Conservation (phyloP, 2,888 invertebrate species). For the Gasteruption jaculator region DNA sequence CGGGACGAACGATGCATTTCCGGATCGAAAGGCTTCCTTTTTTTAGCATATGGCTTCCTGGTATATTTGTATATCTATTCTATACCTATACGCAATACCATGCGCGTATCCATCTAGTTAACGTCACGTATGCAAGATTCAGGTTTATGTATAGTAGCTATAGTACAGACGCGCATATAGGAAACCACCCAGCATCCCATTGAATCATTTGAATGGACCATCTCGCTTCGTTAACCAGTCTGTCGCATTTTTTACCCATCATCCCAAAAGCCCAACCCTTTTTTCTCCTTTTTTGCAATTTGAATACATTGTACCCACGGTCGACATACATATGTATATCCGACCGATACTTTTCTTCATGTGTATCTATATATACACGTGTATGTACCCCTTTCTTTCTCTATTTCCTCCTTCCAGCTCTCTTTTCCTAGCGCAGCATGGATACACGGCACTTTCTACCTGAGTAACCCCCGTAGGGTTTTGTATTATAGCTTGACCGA, state of each 20-base stretch:
- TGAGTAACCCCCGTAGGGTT: conserved; percentile 39
- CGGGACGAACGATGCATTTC: too few species aligned
- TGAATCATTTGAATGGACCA: conserved; percentile 49
- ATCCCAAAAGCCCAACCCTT: conserved; percentile 46
- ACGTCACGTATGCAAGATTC: not conserved
- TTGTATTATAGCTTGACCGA: conserved; percentile 49
- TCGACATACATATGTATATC: conserved; percentile 51
- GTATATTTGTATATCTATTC: too few species aligned
- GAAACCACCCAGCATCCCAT: conserved; percentile 46
- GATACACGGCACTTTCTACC: conserved; percentile 43
- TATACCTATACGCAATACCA: too few species aligned
- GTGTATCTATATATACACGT: conserved; percentile 3
- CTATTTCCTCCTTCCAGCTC: conserved; percentile 13
- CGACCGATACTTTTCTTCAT: conserved; percentile 40
- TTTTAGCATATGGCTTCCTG: conserved; percentile 11
- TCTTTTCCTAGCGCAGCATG: conserved; percentile 16
- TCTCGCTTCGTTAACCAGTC: conserved; percentile 53
- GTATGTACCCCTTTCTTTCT: conserved; percentile 12
- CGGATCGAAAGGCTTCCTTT: too few species aligned
- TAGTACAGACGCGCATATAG: conserved; percentile 10
- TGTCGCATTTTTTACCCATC: conserved; percentile 51
- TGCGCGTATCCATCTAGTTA: conserved; percentile 15
- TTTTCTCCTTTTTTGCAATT: conserved; percentile 48
- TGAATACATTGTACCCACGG: conserved; percentile 51
- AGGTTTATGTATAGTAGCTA: not conserved